Conservation (phyloP, 2,888 invertebrate genomes). For the Portevinia maculata region DNA sequence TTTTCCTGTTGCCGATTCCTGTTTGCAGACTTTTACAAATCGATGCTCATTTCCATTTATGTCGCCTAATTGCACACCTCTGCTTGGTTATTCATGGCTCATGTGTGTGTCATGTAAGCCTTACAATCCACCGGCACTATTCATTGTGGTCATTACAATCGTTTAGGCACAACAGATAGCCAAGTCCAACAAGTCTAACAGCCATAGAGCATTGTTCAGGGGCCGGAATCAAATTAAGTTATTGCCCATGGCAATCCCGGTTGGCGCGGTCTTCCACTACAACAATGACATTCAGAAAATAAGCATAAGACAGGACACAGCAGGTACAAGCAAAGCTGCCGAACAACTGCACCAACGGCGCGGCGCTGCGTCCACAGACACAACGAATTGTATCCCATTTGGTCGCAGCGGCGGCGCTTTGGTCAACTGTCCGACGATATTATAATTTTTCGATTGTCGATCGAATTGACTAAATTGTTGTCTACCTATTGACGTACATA, state of each 20-base stretch:
- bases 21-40: constrained; percentile 51
- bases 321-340: background rate
- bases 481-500: constrained; percentile 68
- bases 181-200: constrained; percentile 45
- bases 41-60: constrained; percentile 72
- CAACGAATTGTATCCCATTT: constrained; percentile 50
- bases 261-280: constrained; percentile 1
- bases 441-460: constrained; percentile 74
- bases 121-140: constrained; percentile 36
- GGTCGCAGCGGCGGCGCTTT: constrained; percentile 56
- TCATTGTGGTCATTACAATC: constrained; percentile 73
- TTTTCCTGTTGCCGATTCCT: constrained; percentile 12
- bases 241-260: constrained; percentile 61
- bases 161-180: constrained; percentile 68
- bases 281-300: constrained; percentile 28
- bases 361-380: constrained; percentile 1
- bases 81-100: constrained; percentile 67
- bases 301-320: constrained; percentile 33
- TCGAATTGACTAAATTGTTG: constrained; percentile 73
- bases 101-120: constrained; percentile 49
- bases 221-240: constrained; percentile 71
- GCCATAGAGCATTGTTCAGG: constrained; percentile 66
- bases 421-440: constrained; percentile 73
- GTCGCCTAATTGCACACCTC: constrained; percentile 74
- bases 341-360: background rate